A percentile compares a stretch with the other conserved stretches of the same genome.
These are phyloP conservation scores for Hydra vulgaris DNA, from an alignment of 30 jellyfish, hydroid and myxozoan genomes.

Conservation along the genomic window DNA sequence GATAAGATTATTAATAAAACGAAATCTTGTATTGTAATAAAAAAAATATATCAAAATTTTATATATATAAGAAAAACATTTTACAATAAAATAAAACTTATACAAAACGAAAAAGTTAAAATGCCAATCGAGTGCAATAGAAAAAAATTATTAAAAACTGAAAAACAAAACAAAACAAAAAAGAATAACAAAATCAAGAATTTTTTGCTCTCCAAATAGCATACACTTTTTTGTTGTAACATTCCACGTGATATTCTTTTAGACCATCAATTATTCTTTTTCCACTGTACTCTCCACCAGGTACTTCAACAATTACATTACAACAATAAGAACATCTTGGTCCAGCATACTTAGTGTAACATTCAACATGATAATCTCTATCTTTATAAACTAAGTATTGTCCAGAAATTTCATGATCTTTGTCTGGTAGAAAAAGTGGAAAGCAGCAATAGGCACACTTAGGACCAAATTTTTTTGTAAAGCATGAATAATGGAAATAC, in stretches of 20 bases:
- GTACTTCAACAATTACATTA: conserved; percentile 79
- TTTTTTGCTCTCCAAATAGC: conserved; percentile 68
- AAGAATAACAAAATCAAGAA: conserved; percentile 23
- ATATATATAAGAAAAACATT: no score
- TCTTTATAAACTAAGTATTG: conserved; percentile 50
- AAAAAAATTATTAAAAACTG: no score
- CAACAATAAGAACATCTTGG: conserved; percentile 93
- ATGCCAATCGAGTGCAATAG: no score
- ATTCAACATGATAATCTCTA: conserved; percentile 84
- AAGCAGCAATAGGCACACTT: conserved; percentile 90
- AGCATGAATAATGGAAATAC: conserved; percentile 81
- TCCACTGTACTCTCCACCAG: conserved; percentile 72
- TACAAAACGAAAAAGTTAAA: no score
- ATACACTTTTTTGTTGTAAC: conserved; percentile 59
- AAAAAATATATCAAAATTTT: no score
- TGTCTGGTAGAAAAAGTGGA: conserved; percentile 73
- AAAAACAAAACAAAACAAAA: no score
- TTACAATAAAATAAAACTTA: no score
- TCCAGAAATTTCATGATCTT: conserved; percentile 74
- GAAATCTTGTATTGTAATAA: no score
- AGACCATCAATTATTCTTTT: conserved; percentile 68
- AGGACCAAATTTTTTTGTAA: conserved; percentile 84
- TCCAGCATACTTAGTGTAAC: conserved; percentile 96
- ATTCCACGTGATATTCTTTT: conserved; percentile 74
- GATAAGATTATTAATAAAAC: no score